These are phyloP conservation scores for Eucriotettix oculatus DNA, from an alignment of 2,888 invertebrate species.

Conservation along the genomic window DNA sequence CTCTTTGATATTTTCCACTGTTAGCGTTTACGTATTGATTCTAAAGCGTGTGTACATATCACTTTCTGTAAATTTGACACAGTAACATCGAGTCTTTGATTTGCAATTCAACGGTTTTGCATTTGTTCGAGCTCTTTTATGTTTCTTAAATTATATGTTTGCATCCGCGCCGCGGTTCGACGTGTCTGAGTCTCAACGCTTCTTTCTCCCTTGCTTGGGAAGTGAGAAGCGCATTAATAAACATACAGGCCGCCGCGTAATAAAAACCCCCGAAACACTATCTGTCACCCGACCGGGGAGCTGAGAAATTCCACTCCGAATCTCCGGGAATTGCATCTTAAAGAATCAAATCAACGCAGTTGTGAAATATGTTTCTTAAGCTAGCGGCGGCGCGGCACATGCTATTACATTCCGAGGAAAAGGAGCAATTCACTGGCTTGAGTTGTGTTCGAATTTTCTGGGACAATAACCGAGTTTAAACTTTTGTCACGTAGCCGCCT, in stretches of 20 bases:
- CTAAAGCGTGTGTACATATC: too few relatives aligned
- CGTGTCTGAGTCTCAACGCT: not conserved
- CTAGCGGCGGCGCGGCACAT: not conserved
- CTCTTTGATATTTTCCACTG: too few relatives aligned
- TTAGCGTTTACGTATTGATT: too few relatives aligned
- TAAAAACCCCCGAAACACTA: not conserved
- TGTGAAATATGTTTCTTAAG: not conserved
- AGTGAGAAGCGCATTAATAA: not conserved
- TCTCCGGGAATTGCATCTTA: not conserved
- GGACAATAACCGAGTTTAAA: conserved; percentile 2
- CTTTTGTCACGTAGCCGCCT: conserved; percentile 3
- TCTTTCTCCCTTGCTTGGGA: not conserved
- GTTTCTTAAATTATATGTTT: too few relatives aligned
- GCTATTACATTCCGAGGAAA: not conserved
- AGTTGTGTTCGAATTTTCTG: conserved; percentile 4
- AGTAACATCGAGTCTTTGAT: too few relatives aligned
- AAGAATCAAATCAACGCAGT: not conserved
- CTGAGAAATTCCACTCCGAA: not conserved
- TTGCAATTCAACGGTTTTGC: too few relatives aligned
- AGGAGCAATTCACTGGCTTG: not conserved
- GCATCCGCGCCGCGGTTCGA: not conserved
- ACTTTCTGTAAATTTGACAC: too few relatives aligned
- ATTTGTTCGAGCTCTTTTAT: too few relatives aligned
- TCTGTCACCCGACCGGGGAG: not conserved
- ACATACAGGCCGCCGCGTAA: not conserved